A percentile compares a stretch with the other conserved stretches of the same genome.
Conservation (phyloP, 2,888 invertebrate genomes). For the Tachina grossa region DNA sequence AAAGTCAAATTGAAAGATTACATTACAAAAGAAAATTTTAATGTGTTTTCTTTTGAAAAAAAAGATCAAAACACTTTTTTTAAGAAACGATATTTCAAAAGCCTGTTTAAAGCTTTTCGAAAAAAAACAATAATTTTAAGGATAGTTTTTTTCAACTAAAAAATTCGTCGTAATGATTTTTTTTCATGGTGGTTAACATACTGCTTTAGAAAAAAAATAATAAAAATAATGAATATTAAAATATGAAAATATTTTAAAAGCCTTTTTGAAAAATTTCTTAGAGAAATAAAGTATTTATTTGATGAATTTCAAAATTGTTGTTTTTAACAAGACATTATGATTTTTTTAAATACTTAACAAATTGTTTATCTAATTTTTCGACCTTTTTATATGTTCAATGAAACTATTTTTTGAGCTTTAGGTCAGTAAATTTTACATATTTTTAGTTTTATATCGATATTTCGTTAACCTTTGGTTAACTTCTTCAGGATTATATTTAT, state of each 20-base stretch:
- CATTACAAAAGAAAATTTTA: conserved; percentile 46
- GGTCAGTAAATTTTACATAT: too few relatives aligned
- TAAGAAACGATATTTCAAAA: conserved; percentile 62
- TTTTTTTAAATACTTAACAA: background rate
- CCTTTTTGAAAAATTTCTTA: conserved; percentile 51
- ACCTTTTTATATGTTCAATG: too few relatives aligned
- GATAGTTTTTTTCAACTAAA: conserved; percentile 23
- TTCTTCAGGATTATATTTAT: too few relatives aligned
- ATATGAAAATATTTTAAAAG: conserved; percentile 21
- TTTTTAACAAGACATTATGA: conserved; percentile 42
- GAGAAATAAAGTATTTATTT: conserved; percentile 64
- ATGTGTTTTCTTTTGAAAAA: conserved; percentile 54
- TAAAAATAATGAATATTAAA: conserved; percentile 8
- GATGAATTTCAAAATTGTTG: conserved; percentile 51
- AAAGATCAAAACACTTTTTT: conserved; percentile 40
- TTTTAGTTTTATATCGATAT: too few relatives aligned
- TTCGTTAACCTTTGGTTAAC: too few relatives aligned
- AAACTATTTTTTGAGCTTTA: too few relatives aligned
- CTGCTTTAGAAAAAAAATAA: conserved; percentile 10
- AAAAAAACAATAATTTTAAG: conserved; percentile 47
- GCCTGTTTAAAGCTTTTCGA: conserved; percentile 52
- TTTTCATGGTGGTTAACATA: conserved; percentile 54
- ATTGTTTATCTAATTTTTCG: too few relatives aligned
- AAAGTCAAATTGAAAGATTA: conserved; percentile 60
- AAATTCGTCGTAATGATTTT: conserved; percentile 35